Conservation (phyloP, 2,113 vertebrate species). For the Lampris megalopsis region DNA sequence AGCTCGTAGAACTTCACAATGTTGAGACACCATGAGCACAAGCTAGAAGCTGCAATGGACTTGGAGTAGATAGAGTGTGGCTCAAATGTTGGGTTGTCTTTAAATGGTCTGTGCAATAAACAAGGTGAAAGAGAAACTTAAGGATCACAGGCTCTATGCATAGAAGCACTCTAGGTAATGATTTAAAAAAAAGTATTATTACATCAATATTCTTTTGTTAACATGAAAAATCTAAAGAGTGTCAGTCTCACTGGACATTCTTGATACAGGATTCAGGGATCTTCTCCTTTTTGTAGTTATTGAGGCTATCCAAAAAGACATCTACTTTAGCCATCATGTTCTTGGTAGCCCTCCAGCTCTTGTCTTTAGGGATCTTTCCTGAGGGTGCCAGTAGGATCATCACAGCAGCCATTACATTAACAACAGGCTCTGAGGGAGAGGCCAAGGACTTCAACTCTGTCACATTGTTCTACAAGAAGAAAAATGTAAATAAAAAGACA, state of each 20-base stretch:
- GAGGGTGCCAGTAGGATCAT: constrained; percentile 83
- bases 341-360: constrained; percentile 87
- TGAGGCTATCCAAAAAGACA: constrained; percentile 84
- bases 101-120: background rate
- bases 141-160: too few species aligned
- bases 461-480: constrained; percentile 82
- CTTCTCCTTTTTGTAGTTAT: constrained; percentile 86
- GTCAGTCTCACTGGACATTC: constrained; percentile 71
- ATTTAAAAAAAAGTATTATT: too few species aligned
- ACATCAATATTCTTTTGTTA: background rate
- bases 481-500: constrained; percentile 25
- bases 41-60: constrained; percentile 81
- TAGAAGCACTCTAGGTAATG: too few species aligned
- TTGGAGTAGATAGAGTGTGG: constrained; percentile 84
- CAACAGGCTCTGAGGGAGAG: constrained; percentile 81
- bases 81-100: constrained; percentile 83
- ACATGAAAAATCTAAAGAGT: constrained; percentile 75
- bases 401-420: constrained; percentile 84
- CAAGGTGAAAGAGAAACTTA: background rate
- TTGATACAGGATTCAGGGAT: constrained; percentile 87
- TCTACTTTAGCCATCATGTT: constrained; percentile 84
- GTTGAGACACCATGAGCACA: constrained; percentile 90
- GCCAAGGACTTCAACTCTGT: constrained; percentile 87
- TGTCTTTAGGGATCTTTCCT: constrained; percentile 86
- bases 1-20: constrained; percentile 82